Evolutionary conservation across 2,888 invertebrate species (phyloP), one percentile per base, ranked within the genome.

Genomic region (Trilocha varians): DNA sequence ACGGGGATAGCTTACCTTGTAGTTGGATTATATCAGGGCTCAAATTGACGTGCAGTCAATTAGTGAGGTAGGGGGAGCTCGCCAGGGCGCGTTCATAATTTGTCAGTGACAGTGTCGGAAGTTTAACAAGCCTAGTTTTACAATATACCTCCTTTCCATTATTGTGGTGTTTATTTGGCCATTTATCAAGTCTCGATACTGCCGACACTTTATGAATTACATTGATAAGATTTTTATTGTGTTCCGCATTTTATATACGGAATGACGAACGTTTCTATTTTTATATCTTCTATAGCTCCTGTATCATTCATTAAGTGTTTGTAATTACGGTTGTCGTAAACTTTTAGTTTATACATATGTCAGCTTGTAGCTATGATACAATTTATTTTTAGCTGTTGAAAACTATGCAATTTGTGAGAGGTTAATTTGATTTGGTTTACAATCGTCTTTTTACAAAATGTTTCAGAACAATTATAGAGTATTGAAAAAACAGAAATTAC

Each of bases 21-120:
- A 74, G 76, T 76, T 75, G 70, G 70, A 72, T 72, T 71, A 76
- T 68, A 34, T 42, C 65, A 70, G 55, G 70, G 73, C 59, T 63
- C 72, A 76, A 71, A 72, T 79, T 82, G 80, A 82, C 82, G 72
- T 71, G 76, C 70, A 80, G 80, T 84, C 83, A 84, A 84, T 83
- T 84, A 83, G 75, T 59, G 61, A 46, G 60, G 63, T 25, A 54
- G 56, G 53, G 54, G 62, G 62, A 58, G 59, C 59, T 57, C 52
- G 55, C 48, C 59, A 63, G 61, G 58, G 66, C 63, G 66, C 67
- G 72, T 60, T 70, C 60, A 74, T 76, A 78, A 79, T 82, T 82
- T 79, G 80, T 78, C 76, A 78, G 78, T 78, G 79, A 83, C 82
- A 78, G 65, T 73, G 68, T 70, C 78, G 83, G 80, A 82, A 82